Evolutionary conservation across 2,113 vertebrate species (phyloP).

Genomic region (Gorsachius goisagi): DNA sequence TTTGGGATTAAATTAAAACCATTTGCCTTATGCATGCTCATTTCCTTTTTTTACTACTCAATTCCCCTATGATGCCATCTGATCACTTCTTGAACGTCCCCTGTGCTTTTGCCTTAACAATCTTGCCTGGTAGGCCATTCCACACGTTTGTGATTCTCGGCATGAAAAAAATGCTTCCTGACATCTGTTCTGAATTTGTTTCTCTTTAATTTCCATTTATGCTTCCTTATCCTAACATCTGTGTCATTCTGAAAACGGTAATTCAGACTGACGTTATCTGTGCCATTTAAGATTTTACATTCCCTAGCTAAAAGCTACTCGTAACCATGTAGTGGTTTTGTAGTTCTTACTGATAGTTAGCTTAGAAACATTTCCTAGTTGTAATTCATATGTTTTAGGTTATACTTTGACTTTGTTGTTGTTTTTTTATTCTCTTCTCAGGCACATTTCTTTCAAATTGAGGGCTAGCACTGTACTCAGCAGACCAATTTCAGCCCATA

Average conservation of each 20-base stretch:
- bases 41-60: conserved; percentile 79
- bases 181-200: conserved; percentile 87
- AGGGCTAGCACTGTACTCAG: neutral
- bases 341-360: conserved; percentile 51
- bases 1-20: conserved; percentile 74
- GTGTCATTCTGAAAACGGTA: conserved; percentile 82
- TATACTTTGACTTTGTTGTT: neutral
- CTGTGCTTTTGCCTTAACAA: conserved; percentile 77
- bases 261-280: conserved; percentile 80
- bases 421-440: neutral
- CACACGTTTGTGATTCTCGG: conserved; percentile 80
- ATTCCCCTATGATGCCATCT: conserved; percentile 80
- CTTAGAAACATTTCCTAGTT: conserved; percentile 18
- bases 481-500: neutral
- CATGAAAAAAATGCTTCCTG: conserved; percentile 78
- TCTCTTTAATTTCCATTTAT: conserved; percentile 87
- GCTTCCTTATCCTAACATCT: conserved; percentile 85
- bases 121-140: conserved; percentile 78
- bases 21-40: conserved; percentile 70
- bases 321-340: conserved; percentile 60
- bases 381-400: conserved; percentile 34
- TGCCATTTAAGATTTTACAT: conserved; percentile 82
- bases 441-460: neutral
- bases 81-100: conserved; percentile 75
- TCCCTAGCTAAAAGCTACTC: conserved; percentile 75